Conservation (phyloP, 2,113 vertebrate species). For the Dasypus novemcinctus region DNA sequence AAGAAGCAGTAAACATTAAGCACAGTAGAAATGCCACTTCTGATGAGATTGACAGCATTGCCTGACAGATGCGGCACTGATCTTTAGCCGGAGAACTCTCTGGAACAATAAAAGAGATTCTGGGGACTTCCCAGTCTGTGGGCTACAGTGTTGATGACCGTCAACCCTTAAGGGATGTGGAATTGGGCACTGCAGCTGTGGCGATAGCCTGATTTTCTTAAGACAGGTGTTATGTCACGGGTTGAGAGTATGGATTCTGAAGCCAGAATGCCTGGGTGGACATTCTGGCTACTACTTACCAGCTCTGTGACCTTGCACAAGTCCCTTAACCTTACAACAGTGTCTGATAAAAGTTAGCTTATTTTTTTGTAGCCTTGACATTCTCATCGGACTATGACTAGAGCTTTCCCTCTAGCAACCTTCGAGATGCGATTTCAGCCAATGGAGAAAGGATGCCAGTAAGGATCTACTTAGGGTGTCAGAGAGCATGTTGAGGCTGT, state of each 20-base stretch:
- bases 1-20: too few species aligned
- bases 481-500: neutral
- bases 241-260: neutral
- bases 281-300: neutral
- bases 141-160: too few species aligned
- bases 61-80: too few species aligned
- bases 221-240: accelerated
- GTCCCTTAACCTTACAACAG: neutral
- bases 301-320: neutral
- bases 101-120: too few species aligned
- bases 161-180: neutral
- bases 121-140: too few species aligned
- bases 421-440: neutral
- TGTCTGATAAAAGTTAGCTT: neutral
- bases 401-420: neutral
- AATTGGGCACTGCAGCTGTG: neutral
- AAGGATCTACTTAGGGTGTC: neutral
- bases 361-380: neutral
- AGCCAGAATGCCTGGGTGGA: neutral
- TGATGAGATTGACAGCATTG: too few species aligned
- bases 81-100: too few species aligned
- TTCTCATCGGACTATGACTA: neutral
- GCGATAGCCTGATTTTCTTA: neutral
- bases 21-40: too few species aligned
- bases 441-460: neutral